These are phyloP conservation scores for Torymus auratus DNA, from an alignment of 2,888 invertebrate species.

Conservation along the genomic window DNA sequence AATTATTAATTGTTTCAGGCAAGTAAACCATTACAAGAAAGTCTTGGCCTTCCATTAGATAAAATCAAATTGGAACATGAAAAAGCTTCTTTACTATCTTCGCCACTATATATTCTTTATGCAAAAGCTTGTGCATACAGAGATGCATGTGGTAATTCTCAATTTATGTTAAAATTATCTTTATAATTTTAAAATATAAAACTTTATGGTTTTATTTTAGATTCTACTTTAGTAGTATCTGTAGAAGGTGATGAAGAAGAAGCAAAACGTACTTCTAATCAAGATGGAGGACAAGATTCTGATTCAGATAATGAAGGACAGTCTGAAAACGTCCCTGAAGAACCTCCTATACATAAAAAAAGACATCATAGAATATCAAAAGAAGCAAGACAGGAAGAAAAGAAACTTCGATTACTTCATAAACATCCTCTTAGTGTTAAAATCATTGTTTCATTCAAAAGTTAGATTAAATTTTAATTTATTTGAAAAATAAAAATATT, in stretches of 20 bases:
- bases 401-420: slow-evolving; percentile 82
- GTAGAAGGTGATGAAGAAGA: slow-evolving; percentile 79
- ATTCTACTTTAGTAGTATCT: slow-evolving; percentile 68
- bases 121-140: slow-evolving; percentile 90
- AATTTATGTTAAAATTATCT: slow-evolving; percentile 9
- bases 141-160: slow-evolving; percentile 82
- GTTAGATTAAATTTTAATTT: slow-evolving; percentile 63
- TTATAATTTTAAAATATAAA: slow-evolving; percentile 3
- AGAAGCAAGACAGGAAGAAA: slow-evolving; percentile 84
- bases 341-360: slow-evolving; percentile 80
- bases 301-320: slow-evolving; percentile 83
- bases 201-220: slow-evolving; percentile 58
- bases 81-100: slow-evolving; percentile 86
- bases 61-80: slow-evolving; percentile 87
- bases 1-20: slow-evolving; percentile 78
- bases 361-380: slow-evolving; percentile 82
- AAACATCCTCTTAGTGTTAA: slow-evolving; percentile 86
- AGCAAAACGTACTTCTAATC: slow-evolving; percentile 77
- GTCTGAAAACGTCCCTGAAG: slow-evolving; percentile 76
- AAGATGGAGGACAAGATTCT: slow-evolving; percentile 81
- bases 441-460: slow-evolving; percentile 80
- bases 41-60: slow-evolving; percentile 88
- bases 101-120: slow-evolving; percentile 91
- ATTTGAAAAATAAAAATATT: slow-evolving; percentile 20
- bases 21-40: slow-evolving; percentile 93